These are phyloP conservation scores for Stercorarius parasiticus DNA, from an alignment of 2,113 vertebrate species.

Conservation along the genomic window DNA sequence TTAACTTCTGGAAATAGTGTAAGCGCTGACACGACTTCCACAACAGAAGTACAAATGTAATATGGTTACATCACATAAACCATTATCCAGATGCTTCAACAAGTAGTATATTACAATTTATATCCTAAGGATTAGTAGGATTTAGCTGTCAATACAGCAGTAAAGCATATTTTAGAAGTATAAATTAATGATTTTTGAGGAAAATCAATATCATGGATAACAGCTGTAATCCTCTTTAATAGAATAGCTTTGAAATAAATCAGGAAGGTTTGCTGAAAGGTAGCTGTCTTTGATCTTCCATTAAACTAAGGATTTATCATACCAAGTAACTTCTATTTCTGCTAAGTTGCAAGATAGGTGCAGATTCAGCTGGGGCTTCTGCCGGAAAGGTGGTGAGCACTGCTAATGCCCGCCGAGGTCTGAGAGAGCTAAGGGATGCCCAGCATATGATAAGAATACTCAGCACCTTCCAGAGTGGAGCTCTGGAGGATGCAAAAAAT, in stretches of 20 bases:
- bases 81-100: not conserved
- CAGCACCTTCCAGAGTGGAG: not conserved
- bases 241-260: conserved; percentile 12
- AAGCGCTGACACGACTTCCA: not conserved
- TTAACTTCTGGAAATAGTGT: not conserved
- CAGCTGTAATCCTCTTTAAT: conserved; percentile 9
- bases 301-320: not conserved
- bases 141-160: not conserved
- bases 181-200: not conserved
- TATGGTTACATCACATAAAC: not conserved
- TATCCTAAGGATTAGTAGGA: not conserved
- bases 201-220: not conserved
- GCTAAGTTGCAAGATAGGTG: not conserved
- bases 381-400: not conserved
- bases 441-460: not conserved
- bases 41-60: not conserved
- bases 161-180: not conserved
- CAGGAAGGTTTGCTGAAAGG: conserved; percentile 12
- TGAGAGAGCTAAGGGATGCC: not conserved
- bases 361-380: not conserved
- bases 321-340: not conserved
- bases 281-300: not conserved
- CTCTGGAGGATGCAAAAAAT: not conserved
- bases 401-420: not conserved
- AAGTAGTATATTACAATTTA: not conserved